These are phyloP conservation scores for Graptemys geographica DNA, from an alignment of 2,797 vertebrate genomes.

Conservation along the genomic window DNA sequence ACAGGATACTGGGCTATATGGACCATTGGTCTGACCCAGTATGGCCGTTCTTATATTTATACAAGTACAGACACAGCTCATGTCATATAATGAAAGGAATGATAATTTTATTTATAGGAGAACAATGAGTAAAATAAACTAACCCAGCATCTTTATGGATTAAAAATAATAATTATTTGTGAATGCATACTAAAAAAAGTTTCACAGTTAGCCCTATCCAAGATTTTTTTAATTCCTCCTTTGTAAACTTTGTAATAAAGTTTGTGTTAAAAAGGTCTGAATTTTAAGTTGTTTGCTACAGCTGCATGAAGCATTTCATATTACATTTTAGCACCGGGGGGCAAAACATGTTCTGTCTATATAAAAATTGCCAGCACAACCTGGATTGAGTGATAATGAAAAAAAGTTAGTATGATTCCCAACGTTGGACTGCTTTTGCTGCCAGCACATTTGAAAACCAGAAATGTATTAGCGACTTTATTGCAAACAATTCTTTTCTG, in stretches of 20 bases:
- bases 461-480: neutral
- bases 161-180: neutral
- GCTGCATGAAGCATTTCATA: neutral
- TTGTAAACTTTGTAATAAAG: neutral
- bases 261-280: neutral
- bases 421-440: neutral
- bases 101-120: neutral
- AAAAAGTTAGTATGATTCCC: neutral
- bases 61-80: neutral
- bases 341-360: neutral
- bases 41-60: neutral
- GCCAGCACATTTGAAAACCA: constrained; percentile 12
- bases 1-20: neutral
- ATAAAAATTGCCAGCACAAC: neutral
- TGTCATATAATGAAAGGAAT: neutral
- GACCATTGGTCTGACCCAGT: neutral
- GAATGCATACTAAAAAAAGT: neutral
- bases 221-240: neutral
- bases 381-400: neutral
- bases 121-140: neutral
- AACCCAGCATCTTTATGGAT: neutral
- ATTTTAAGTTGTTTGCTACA: neutral
- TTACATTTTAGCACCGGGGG: neutral
- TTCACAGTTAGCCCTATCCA: neutral
- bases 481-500: neutral